Conservation (phyloP, 2,888 invertebrate species). For the Chymomyza procnemis region DNA sequence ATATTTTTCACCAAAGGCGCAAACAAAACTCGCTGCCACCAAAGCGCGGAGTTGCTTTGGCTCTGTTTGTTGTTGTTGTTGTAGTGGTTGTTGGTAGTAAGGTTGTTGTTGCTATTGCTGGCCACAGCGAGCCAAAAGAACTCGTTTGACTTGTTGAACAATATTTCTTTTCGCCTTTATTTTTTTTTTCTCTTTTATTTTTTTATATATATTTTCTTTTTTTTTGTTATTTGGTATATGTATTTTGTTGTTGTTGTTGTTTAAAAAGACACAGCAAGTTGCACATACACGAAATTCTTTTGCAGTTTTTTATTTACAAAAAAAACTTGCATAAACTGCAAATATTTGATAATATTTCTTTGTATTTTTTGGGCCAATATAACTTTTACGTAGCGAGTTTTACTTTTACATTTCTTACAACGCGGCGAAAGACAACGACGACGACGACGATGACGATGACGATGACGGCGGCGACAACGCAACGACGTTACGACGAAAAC, state of each 20-base stretch:
- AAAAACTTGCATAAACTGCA: conserved; percentile 1
- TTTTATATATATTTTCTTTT: conserved; percentile 37
- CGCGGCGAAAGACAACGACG: conserved; percentile 42
- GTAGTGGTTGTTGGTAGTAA: conserved; percentile 12
- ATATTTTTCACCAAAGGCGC: conserved; percentile 73
- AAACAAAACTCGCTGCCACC: conserved; percentile 53
- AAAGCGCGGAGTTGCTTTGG: conserved; percentile 33
- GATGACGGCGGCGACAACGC: conserved; percentile 19
- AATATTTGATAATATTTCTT: not conserved
- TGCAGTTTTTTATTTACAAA: not conserved
- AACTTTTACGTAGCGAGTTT: not conserved
- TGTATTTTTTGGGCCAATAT: not conserved
- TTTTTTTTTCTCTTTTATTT: conserved; percentile 45
- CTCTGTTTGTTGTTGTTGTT: conserved; percentile 17
- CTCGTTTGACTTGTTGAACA: conserved; percentile 78
- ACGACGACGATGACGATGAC: conserved; percentile 28
- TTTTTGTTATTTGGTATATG: conserved; percentile 47
- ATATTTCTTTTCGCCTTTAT: conserved; percentile 76
- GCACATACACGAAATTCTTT: conserved; percentile 22
- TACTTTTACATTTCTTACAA: conserved; percentile 39
- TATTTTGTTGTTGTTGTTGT: conserved; percentile 36
- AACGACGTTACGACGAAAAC: conserved; percentile 47
- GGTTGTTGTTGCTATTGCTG: conserved; percentile 49
- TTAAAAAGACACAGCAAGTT: conserved; percentile 12
- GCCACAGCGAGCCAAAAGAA: conserved; percentile 76